Evolutionary conservation across 92 coral and sea anemone species (phyloP).

Genomic region (Epizoanthus scotinus): DNA sequence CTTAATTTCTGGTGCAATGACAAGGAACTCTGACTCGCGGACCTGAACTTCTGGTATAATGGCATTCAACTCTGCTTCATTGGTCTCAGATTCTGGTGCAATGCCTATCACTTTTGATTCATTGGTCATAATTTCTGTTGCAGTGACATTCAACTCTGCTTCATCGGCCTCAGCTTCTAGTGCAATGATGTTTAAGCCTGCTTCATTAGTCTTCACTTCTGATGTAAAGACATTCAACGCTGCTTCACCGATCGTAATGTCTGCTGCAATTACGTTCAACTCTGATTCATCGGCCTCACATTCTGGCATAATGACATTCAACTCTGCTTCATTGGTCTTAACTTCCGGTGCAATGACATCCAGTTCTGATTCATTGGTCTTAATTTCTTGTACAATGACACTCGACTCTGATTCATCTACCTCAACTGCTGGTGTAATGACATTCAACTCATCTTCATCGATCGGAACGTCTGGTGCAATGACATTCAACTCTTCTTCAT

Average conservation of each 20-base stretch:
- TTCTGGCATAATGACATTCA: too few species aligned
- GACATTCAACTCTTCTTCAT: not conserved
- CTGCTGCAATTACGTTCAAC: too few species aligned
- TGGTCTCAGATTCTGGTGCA: not conserved
- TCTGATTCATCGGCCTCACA: too few species aligned
- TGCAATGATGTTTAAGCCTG: not conserved
- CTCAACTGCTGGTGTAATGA: not conserved
- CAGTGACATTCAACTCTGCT: not conserved
- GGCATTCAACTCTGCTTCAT: not conserved
- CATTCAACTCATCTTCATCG: not conserved
- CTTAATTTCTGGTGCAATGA: not conserved
- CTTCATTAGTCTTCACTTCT: not conserved
- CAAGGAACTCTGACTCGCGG: not conserved
- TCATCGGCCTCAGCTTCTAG: not conserved
- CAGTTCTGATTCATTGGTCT: too few species aligned
- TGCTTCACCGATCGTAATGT: too few species aligned
- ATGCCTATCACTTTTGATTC: not conserved
- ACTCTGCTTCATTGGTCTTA: too few species aligned
- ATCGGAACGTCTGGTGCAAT: not conserved
- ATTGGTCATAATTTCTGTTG: not conserved
- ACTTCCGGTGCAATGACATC: not conserved
- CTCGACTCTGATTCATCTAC: not conserved
- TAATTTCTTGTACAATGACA: too few species aligned
- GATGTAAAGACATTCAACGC: too few species aligned
- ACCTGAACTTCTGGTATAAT: not conserved